Evolutionary conservation across 2,797 vertebrate genomes (phyloP).

Genomic region (Poecilia wingei): DNA sequence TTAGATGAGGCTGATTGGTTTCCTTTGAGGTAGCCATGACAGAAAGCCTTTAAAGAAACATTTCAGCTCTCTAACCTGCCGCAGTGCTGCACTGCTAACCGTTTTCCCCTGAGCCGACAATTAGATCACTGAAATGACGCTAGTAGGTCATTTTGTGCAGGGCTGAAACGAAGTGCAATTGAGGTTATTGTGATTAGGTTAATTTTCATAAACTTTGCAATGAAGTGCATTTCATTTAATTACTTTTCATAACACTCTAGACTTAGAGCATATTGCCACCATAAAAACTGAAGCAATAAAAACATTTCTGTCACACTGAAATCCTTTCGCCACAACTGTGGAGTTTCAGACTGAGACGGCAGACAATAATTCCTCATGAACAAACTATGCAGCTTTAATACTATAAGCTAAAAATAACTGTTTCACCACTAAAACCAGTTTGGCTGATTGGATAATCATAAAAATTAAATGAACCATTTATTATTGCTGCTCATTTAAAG

Average conservation of each 20-base stretch:
- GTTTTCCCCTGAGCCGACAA: neutral
- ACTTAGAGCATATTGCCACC: neutral
- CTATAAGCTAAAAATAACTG: neutral
- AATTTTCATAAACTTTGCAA: slow-evolving; percentile 1
- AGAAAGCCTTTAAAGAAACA: neutral
- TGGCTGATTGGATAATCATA: neutral
- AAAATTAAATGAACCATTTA: neutral
- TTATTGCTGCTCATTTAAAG: neutral
- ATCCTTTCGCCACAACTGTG: neutral
- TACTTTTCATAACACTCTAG: neutral
- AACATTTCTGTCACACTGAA: neutral
- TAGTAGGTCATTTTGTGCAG: neutral
- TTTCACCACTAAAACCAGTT: neutral
- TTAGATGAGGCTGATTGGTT: too few species aligned
- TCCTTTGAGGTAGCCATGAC: neutral
- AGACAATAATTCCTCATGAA: neutral
- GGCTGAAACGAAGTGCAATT: neutral
- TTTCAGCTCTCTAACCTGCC: neutral
- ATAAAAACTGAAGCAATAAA: neutral
- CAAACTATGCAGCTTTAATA: neutral
- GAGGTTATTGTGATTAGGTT: neutral
- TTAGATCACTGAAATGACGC: neutral
- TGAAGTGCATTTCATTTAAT: neutral
- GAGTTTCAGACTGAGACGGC: neutral
- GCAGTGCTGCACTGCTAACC: neutral